Percentiles rank a stretch among this genome's conserved stretches.
Conservation (phyloP, 2,888 invertebrate genomes). For the Agonopterix arenella region DNA sequence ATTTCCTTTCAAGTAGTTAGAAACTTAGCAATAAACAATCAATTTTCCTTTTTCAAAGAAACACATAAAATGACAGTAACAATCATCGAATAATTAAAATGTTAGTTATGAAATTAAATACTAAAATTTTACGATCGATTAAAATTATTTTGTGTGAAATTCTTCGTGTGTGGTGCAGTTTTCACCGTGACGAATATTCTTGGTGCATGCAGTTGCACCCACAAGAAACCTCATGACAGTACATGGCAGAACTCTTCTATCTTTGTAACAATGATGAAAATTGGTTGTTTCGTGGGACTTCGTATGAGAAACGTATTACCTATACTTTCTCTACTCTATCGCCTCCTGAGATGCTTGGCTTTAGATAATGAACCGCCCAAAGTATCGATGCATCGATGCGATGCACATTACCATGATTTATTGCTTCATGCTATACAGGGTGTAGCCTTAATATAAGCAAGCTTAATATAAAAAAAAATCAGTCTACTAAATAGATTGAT, state of each 20-base stretch:
- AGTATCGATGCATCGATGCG: slow-evolving; percentile 32
- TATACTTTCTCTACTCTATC: slow-evolving; percentile 53
- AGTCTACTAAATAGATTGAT: too few species aligned
- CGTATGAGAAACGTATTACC: slow-evolving; percentile 10
- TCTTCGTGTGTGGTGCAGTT: slow-evolving; percentile 55
- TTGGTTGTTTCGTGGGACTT: too few species aligned
- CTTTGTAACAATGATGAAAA: too few species aligned
- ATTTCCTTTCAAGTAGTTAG: too few species aligned
- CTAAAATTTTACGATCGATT: slow-evolving; percentile 10
- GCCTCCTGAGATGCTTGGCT: slow-evolving; percentile 49
- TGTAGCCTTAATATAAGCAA: too few species aligned
- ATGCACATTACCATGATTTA: slow-evolving; percentile 26
- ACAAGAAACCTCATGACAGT: too few species aligned
- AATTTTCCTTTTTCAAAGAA: too few species aligned
- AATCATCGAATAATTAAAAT: too few species aligned
- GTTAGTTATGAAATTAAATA: neutral
- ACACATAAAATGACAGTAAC: too few species aligned
- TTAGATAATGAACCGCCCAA: slow-evolving; percentile 41
- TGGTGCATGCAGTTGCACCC: slow-evolving; percentile 11
- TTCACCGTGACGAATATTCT: slow-evolving; percentile 45
- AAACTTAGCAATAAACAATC: too few species aligned
- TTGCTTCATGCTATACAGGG: slow-evolving; percentile 13
- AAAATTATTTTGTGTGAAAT: slow-evolving; percentile 20
- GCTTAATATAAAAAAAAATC: too few species aligned
- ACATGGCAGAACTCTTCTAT: too few species aligned